Base-by-base conservation (phyloP, 1,140 invertebrate genomes). In the Lepidotrigona ventralis region DNA sequence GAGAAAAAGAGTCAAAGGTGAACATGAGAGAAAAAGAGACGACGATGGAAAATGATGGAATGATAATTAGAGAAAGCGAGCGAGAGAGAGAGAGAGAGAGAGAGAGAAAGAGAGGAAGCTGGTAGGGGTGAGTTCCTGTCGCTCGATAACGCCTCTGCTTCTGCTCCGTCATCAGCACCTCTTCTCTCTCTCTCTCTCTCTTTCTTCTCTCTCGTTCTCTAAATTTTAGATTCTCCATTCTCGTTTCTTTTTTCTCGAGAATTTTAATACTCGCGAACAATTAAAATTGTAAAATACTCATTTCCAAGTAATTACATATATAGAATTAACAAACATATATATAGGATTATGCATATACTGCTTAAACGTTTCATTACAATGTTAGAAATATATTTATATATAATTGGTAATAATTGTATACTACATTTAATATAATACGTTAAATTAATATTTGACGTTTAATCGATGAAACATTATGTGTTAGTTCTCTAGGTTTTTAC, bases 131-230 rank as follows among this genome's bases (percentile, higher is more conserved):
- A 86, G 72, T 81, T 72, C 23, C 58, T 51, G 81, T 54, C 81
- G 81, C 81, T 83, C 81, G 76, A 83, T 83, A 83, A 83, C 74
- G 81, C 81, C 73, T 54, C 64, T 33, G 81, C 75, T 83, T 83
- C 79, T 82, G 79, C 72, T 75, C 81, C 84, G 53, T 73, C 74
- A 66, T 76, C 69, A 63, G 68, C n/a, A 63, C 76, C 77, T 81
- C 79, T 73, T n/a, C 54, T 81, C 56, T 80, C 63, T 81, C 33
- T 39, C 17, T 63, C 71, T n/a, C 12, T 51, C n/a, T 54, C 19
- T 85, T 39, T 75, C 60, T 85, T n/a, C 26, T 29, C 12, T 33
- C 29, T 54, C 29, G 60, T 74, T 66, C 70, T 60, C 33, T 69
- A 60, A 2, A 56, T 56, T 73, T 4, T 15, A 2, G 33, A 68